Base-by-base conservation (phyloP, 2,797 vertebrate species). In the Champsocephalus esox region DNA sequence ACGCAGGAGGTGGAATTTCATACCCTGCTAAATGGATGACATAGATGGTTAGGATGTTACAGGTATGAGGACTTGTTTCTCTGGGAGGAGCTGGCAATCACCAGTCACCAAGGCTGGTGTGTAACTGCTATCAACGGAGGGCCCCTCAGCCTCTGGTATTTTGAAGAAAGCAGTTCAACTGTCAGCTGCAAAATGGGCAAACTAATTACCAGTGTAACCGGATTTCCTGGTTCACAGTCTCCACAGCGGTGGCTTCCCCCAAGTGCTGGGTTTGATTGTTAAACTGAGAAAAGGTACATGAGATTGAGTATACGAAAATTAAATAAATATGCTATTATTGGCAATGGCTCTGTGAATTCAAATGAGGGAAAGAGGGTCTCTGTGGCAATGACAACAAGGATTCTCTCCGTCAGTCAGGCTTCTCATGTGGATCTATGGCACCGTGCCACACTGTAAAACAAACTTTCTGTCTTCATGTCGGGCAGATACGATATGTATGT, bases 121-220 rank as follows among this genome's bases (percentile, higher is more conserved):
- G 59, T 80, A 10, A 74, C 60, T 55, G 70, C 54, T 85, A 71
- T 80, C 66, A 75, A 87, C 50, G 9, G 32, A n/a, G 46, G 52
- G 52, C 61, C 61, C 28, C 82, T 77, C 70, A 74, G 66, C 70
- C 60, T 85, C 79, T 79, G 79, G 84, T 85, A 86, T 91, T 92
- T 89, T 87, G 79, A 91, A 90, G 78, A 93, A 90, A 90, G 82
- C 67, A 57, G 76, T 89, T 91, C 79, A 88, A 84, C 92, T 91
- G 88, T 90, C 88, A 89, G 83, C 64, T 81, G 68, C 70, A 76
- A 89, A 92, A 90, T 83, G 84, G 64, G 85, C 71, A 85, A 85
- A 82, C 82, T 92, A 93, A 94, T 93, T 92, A 93, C 73, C 72
- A 88, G 79, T 77, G 75, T 89, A 87, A 89, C 85, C 92, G 90